Conservation (phyloP, 2,797 vertebrate species). For the Bufotes viridis region DNA sequence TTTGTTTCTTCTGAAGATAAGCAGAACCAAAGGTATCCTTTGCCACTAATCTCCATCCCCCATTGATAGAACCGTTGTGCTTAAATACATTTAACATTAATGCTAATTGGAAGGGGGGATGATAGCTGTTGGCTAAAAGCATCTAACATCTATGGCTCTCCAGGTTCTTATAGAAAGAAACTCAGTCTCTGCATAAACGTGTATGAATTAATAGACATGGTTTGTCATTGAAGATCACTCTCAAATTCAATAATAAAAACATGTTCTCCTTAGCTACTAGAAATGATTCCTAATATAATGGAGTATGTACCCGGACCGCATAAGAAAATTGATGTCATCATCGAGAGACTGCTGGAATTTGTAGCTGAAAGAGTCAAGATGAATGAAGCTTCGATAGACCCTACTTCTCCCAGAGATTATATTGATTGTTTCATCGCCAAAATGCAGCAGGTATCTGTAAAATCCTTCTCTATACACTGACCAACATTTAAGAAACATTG, state of each 20-base stretch:
- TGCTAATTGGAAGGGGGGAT: too few relatives aligned
- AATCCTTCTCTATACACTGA: neutral
- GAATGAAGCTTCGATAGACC: conserved; percentile 51
- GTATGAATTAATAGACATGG: too few relatives aligned
- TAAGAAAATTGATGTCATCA: conserved; percentile 48
- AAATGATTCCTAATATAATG: conserved; percentile 62
- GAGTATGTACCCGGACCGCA: conserved; percentile 59
- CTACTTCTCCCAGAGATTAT: conserved; percentile 63
- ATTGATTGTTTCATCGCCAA: conserved; percentile 69
- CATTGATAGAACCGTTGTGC: too few relatives aligned
- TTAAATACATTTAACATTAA: too few relatives aligned
- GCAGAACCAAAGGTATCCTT: too few relatives aligned
- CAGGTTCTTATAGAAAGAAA: neutral
- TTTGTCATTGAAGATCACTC: neutral
- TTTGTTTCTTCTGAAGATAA: neutral
- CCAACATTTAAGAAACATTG: neutral
- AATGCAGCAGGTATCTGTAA: conserved; percentile 63
- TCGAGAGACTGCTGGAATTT: conserved; percentile 52
- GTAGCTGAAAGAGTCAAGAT: conserved; percentile 45
- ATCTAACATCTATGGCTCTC: neutral
- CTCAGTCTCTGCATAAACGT: neutral
- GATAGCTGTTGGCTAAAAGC: too few relatives aligned
- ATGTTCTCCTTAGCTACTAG: conserved; percentile 51
- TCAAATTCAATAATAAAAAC: neutral
- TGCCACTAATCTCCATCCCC: too few relatives aligned